A percentile compares a stretch with the other conserved stretches of the same genome.
phyloP scores from a whole-genome alignment of 2,888 invertebrate genomes.

The Drosophila prolongata region DNA sequence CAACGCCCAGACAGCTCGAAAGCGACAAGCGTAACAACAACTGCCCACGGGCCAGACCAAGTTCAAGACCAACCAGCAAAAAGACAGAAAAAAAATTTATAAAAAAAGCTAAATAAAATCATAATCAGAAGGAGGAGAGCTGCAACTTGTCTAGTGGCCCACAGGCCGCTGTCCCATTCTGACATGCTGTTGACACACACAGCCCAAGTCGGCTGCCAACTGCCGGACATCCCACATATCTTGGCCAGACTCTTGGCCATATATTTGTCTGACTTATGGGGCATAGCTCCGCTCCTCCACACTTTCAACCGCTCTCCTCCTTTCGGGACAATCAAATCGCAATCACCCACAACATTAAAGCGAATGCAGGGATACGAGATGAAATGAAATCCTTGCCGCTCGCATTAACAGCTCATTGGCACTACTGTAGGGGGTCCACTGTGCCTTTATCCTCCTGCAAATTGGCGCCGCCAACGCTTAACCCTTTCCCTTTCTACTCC shows the following conservation, averaged over 20 bases:
- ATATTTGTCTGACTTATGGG: slow-evolving; percentile 41
- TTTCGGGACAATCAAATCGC: slow-evolving; percentile 70
- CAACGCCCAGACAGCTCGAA: slow-evolving; percentile 67
- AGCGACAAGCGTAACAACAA: slow-evolving; percentile 81
- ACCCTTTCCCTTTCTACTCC: slow-evolving; percentile 30
- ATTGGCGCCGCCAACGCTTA: slow-evolving; percentile 77
- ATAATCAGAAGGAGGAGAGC: slow-evolving; percentile 53
- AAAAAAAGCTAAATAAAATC: slow-evolving; percentile 61
- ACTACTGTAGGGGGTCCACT: slow-evolving; percentile 81
- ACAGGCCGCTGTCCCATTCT: slow-evolving; percentile 64
- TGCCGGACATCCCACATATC: slow-evolving; percentile 44
- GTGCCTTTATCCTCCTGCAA: slow-evolving; percentile 41
- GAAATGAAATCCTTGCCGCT: slow-evolving; percentile 76
- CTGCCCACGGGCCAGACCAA: slow-evolving; percentile 77
- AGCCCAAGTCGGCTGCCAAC: slow-evolving; percentile 65
- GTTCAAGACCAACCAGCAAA: slow-evolving; percentile 75
- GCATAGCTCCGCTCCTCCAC: neutral
- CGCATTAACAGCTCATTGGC: slow-evolving; percentile 83
- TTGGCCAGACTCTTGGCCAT: slow-evolving; percentile 47
- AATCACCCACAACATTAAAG: slow-evolving; percentile 80
- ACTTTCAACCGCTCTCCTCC: neutral
- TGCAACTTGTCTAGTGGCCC: slow-evolving; percentile 69
- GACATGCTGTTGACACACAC: slow-evolving; percentile 83
- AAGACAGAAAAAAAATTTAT: slow-evolving; percentile 5
- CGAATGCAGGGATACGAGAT: slow-evolving; percentile 63